These are phyloP conservation scores for Anniella stebbinsi DNA, from an alignment of 2,797 vertebrate species.

Conservation along the genomic window DNA sequence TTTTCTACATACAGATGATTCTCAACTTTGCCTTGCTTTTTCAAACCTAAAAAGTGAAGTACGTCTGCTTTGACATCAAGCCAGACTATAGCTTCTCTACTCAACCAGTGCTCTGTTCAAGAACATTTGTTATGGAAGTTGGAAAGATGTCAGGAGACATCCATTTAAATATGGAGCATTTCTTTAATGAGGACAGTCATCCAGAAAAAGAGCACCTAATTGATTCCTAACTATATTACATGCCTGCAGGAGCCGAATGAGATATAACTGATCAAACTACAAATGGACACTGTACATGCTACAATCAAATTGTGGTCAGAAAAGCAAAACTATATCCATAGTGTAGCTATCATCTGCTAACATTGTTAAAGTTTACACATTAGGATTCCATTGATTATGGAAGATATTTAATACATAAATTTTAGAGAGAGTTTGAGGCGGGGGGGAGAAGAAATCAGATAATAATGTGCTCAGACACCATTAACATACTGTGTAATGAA, in stretches of 20 bases:
- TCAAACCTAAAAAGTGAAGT: accelerated
- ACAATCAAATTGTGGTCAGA: conserved; percentile 12
- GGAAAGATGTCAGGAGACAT: not conserved
- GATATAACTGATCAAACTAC: not conserved
- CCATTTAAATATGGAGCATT: not conserved
- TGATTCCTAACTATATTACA: conserved; percentile 35
- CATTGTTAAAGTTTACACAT: conserved; percentile 4
- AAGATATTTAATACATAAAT: not conserved
- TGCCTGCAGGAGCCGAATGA: conserved; percentile 27
- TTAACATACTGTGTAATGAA: not conserved
- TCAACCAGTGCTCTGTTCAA: not conserved
- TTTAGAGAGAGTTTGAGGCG: not conserved
- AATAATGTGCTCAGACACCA: conserved; percentile 13
- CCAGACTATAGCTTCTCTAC: not conserved
- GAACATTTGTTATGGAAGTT: not conserved
- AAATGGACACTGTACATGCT: conserved; percentile 44
- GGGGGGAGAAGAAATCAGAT: not conserved
- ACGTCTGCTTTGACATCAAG: not conserved
- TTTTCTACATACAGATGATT: not conserved
- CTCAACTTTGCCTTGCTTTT: conserved; percentile 4
- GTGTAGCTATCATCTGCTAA: conserved; percentile 28
- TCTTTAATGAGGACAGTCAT: not conserved
- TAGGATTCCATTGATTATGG: not conserved
- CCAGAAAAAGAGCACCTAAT: conserved; percentile 32
- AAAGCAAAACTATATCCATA: not conserved